Base-by-base conservation (phyloP, 2,888 invertebrate genomes). In the Spialia ferax region DNA sequence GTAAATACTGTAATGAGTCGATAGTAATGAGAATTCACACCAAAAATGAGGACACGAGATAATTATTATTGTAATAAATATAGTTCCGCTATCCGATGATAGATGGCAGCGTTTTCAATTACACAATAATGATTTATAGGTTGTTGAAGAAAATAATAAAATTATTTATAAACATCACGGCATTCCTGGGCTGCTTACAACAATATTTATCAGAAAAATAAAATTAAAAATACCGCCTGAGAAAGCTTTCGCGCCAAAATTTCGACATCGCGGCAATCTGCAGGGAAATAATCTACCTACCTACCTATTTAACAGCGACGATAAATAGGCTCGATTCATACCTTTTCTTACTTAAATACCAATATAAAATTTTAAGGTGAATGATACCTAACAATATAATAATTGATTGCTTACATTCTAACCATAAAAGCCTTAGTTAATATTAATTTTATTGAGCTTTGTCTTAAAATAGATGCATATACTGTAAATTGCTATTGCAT, bases 401-500 rank as follows among this genome's bases (percentile, higher is more conserved):
- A 66, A 59, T 26, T 64, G 32, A 52, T 61, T 18, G 62, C 23
- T 20, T 60, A 65, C 22, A 71, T 55, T 63, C 45, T 73, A 77
- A 75, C 68, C 59, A 75, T 72, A 76, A 77, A 77, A 77, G 70
- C 70, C 77, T 81, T 81, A 48, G 48, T 48, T 48, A 82, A 84
- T 86, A 84, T 84, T 85, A 85, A 83, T 68, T 68, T 62, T 68
- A 68, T 79, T 74, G 75, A 84, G 83, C 83, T 87, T 89, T 89
- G 84, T 89, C 90, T 92, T 81, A 86, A 90, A 91, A 91, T 89
- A 89, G 86, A 87, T 83, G 81, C 75, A 74, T 78, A 77, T 79
- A 90, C 89, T 83, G 87, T 87, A 86, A 87, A 90, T 88, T 85
- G 79, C 80, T 87, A 86, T 93, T 93, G 93, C 93, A 93, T 93